phyloP scores from a whole-genome alignment of 2,113 vertebrate species.

The Gallinago undulata region DNA sequence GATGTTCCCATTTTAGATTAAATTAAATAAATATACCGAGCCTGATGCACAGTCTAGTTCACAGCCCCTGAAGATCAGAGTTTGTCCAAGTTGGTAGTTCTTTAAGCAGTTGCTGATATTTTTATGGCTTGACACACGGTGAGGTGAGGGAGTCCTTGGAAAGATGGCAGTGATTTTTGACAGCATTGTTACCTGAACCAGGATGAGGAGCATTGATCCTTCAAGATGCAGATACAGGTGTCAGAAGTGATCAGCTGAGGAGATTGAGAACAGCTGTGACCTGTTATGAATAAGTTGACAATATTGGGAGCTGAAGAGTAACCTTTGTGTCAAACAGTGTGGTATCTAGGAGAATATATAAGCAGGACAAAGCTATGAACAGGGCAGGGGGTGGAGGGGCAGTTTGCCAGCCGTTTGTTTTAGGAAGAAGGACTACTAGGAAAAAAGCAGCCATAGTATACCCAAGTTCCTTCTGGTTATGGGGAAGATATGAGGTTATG shows the following conservation, averaged over 20 bases:
- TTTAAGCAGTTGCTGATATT: background rate
- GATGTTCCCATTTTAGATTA: background rate
- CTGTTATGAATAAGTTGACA: background rate
- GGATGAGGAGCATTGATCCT: background rate
- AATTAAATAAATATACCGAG: background rate
- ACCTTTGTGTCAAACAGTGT: background rate
- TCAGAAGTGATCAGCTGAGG: background rate
- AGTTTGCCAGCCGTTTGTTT: background rate
- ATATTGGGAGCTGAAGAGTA: background rate
- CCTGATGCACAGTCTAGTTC: background rate
- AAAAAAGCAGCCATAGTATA: background rate
- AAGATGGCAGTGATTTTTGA: background rate
- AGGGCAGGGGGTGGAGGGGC: too few species aligned
- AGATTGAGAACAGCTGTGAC: background rate
- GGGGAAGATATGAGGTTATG: background rate
- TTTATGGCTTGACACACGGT: accelerated
- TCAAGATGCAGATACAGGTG: background rate
- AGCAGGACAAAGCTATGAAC: background rate
- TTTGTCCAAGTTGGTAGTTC: background rate
- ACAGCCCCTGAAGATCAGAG: background rate
- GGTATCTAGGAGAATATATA: background rate
- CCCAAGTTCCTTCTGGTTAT: background rate
- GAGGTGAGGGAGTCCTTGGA: background rate
- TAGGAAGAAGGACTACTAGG: background rate
- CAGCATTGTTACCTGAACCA: background rate